Percentiles rank a stretch among this genome's conserved stretches.
phyloP scores from a whole-genome alignment of 2,888 invertebrate species.

The Uloborus plumipes region DNA sequence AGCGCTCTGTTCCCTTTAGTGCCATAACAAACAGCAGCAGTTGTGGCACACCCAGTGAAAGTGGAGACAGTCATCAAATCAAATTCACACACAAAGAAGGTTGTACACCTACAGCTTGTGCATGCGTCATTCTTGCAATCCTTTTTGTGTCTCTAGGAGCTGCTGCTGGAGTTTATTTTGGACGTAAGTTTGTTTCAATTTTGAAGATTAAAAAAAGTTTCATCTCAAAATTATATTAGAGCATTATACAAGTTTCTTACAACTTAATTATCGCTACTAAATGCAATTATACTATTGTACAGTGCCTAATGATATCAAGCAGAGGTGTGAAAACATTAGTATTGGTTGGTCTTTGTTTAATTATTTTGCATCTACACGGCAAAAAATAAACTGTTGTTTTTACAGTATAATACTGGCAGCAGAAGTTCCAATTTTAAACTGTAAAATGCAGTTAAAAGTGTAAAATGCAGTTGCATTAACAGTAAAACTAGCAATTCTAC shows the following conservation, averaged over 20 bases:
- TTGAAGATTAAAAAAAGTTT: background rate
- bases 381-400: too few species aligned
- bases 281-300: too few species aligned
- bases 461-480: too few species aligned
- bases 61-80: slow-evolving; percentile 79
- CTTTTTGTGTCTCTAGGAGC: slow-evolving; percentile 83
- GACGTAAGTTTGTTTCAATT: slow-evolving; percentile 75
- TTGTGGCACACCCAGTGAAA: slow-evolving; percentile 59
- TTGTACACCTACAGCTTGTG: slow-evolving; percentile 87
- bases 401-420: too few species aligned
- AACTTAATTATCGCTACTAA: too few species aligned
- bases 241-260: background rate
- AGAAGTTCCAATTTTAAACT: too few species aligned
- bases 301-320: too few species aligned
- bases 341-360: too few species aligned
- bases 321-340: too few species aligned
- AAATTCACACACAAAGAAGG: slow-evolving; percentile 87
- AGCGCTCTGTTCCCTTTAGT: slow-evolving; percentile 57
- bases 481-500: too few species aligned
- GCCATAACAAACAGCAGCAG: slow-evolving; percentile 59
- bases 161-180: slow-evolving; percentile 78
- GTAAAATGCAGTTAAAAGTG: too few species aligned
- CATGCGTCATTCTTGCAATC: slow-evolving; percentile 87
- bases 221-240: background rate
- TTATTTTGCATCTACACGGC: too few species aligned